Evolutionary conservation across 2,888 invertebrate genomes (phyloP), one percentile per base, ranked within the genome.

Genomic region (Amphipoea oculea): DNA sequence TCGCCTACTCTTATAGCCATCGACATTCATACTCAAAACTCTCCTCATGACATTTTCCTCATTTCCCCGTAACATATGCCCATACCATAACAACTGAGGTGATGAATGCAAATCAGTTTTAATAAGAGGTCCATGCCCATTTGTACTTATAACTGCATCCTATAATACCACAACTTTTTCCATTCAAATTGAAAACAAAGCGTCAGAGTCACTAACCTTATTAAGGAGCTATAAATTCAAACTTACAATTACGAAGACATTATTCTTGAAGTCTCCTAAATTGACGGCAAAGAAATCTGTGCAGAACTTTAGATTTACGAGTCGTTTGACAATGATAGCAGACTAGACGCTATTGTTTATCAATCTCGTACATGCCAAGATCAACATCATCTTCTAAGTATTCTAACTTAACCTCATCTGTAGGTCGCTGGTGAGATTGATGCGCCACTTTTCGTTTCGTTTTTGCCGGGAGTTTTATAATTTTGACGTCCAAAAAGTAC

Each of bases 271-370:
- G n/a, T 68, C 71, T 73, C 45, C 29, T 73, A 60, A 76, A 82
- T 74, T 71, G 42, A 57, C 11, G 7, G 45, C 48, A 78, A 74
- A 78, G 71, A 82, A 82, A 66, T 51, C 62, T 36, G 17, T 36
- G 17, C 42, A 62, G 73, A 76, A 66, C 65, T 77, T 82, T 77
- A 82, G 73, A 77, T 78, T 78, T 72, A 71, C 73, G 74, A 54
- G 51, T 60, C 60, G 20, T 54, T 83, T 69, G 1, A 79, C 69
- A 62, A 36, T 66, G 54, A 66, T 75, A 70, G 51, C 54, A 83
- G 78, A 65, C 60, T 69, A 66, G 72, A 75, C 78, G 48, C 60
- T 54, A 67, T 83, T 83, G 79, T 83, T 36, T 36, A 36, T 57
- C 23, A 12, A 60, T 60, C 60, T n/a, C 29, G 29, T 29, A 23